Evolutionary conservation across 2,113 vertebrate genomes (phyloP).

Genomic region (Egretta garzetta): DNA sequence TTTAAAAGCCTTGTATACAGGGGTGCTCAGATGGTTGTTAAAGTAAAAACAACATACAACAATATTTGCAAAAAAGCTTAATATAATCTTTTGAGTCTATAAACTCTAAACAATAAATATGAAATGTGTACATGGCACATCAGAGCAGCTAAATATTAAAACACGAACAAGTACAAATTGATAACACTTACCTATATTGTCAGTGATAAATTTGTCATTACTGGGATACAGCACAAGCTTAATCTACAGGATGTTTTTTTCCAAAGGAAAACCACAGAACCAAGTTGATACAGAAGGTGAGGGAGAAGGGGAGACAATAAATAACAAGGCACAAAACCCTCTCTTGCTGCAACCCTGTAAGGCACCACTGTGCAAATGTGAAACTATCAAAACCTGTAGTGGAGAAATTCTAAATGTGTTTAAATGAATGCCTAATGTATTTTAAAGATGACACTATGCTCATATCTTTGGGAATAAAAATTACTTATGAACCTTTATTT

Average conservation of each 20-base stretch:
- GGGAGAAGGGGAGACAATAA: constrained; percentile 14
- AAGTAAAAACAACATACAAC: constrained; percentile 13
- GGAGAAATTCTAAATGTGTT: neutral
- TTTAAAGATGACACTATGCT: constrained; percentile 5
- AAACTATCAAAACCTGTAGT: neutral
- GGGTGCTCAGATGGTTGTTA: neutral
- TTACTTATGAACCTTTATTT: neutral
- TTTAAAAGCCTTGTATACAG: neutral
- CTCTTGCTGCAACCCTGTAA: constrained; percentile 36
- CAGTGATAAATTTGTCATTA: neutral
- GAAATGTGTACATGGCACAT: constrained; percentile 54
- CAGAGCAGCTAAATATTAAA: constrained; percentile 42
- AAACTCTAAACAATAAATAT: constrained; percentile 63
- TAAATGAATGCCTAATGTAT: neutral
- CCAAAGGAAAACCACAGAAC: constrained; percentile 32
- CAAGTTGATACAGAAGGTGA: neutral
- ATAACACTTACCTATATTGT: neutral
- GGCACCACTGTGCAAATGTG: constrained; percentile 30
- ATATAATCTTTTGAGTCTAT: constrained; percentile 57
- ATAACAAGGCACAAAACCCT: constrained; percentile 67
- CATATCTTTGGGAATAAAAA: constrained; percentile 26
- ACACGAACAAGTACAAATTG: constrained; percentile 32
- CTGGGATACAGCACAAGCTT: constrained; percentile 29
- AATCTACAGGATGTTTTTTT: neutral
- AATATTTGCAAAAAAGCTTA: neutral